Evolutionary conservation across 2,888 invertebrate species (phyloP), one percentile per base, ranked within the genome.

Genomic region (Hirtodrosophila histrioides): DNA sequence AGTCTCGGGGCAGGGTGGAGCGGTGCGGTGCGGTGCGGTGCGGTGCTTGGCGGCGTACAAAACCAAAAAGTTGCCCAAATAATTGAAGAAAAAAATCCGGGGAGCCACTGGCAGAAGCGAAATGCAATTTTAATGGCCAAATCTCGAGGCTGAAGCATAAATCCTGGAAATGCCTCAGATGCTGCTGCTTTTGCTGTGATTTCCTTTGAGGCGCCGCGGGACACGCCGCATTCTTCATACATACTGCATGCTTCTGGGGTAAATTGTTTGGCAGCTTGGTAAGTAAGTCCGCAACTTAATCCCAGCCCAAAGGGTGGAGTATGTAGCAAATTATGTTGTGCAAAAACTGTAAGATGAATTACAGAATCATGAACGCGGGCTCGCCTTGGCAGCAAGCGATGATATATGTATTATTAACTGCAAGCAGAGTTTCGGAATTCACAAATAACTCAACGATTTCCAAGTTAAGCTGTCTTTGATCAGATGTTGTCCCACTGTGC

Each of bases 111-210:
- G 9, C 44, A 56, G 40, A 73, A 64, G 55, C 67, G 49, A 66
- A 70, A 78, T 61, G 73, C 70, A 78, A 62, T 72, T 81, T 84
- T 65, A 81, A 69, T 67, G 72, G 46, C 44, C 31, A 12, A 41
- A 17, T 46, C 39, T 40, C 45, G 53, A 24, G 57, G 44, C 54
- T 45, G 23, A 41, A 35, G 62, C 60, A 77, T 77, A 86, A 82
- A 82, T 85, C 79, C 73, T 53, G 40, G 31, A 41, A 63, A 71
- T 71, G 39, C 67, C 57, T 57, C 31, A 39, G 39, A 23, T 46
- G 45, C 31, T 57, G n/a, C 54, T 29, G 48, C 57, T 51, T 23
- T 50, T 58, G 66, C 60, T 60, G 54, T 51, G 77, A 77, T 69
- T 63, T 61, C 11, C 44, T 63, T 37, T 50, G 43, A 24, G 41